Base-by-base conservation (phyloP, 2,888 invertebrate genomes). In the Busseola fusca region DNA sequence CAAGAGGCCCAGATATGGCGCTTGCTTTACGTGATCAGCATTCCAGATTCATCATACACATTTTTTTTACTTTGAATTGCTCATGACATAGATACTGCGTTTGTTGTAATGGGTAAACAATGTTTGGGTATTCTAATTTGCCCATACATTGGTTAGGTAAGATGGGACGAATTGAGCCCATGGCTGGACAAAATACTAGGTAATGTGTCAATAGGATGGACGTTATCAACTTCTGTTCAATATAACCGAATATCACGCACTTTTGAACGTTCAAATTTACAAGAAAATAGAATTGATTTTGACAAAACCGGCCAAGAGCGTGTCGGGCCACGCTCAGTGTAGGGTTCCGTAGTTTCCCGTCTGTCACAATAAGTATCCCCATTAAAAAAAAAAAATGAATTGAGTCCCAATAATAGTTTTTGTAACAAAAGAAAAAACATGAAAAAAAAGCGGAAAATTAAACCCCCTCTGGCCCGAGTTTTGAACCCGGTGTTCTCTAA, bases 11-110 rank as follows among this genome's bases (percentile, higher is more conserved):
- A 77, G 64, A 67, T 80, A 80, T 72, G 71, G 82, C 58, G 58
- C 67, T 78, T 63, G 56, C 62, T 54, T 21, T 80, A 82, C 83
- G 84, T 83, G 83, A 72, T 71, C 21, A 25, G 78, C 63, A 72
- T 83, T 72, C 69, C 59, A 72, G 56, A 76, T 65, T 0, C 21
- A 57, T 16, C 25, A 27, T 18, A 63, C 63, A 57, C 30, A 48
- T 77, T 71, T 74, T 70, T 73, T 72, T 72, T 73, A 67, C 58
- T 73, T 75, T 63, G 64, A 69, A 59, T 50, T 6, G 75, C 56
- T 74, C 82, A 64, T 83, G 83, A 77, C 82, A 73, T 60, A 72
- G 52, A 52, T 78, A 78, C 37, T 60, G 27, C 42, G 14, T 50
- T 67, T 69, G 48, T 66, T 42, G 21, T 64, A 37, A 58, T 78